Conservation (phyloP, 2,113 vertebrate genomes). For the Megaceryle maxima region DNA sequence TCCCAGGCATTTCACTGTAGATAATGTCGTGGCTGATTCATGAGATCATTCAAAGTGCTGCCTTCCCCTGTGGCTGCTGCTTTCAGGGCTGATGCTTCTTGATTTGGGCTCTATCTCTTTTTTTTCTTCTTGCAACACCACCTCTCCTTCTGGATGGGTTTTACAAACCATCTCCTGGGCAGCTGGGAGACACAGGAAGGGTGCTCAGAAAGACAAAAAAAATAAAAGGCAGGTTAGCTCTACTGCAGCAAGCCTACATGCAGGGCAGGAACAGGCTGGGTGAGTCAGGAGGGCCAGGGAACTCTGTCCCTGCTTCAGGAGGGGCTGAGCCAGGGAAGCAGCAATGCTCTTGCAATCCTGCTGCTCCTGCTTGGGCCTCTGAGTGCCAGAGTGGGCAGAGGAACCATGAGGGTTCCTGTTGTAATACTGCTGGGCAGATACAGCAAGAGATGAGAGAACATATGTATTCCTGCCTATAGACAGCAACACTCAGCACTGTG, state of each 20-base stretch:
- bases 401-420: not conserved
- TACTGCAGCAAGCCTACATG: not conserved
- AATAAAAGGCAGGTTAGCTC: not conserved
- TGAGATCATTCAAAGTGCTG: constrained; percentile 15
- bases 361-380: not conserved
- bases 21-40: constrained; percentile 68
- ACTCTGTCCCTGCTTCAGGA: not conserved
- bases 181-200: not conserved
- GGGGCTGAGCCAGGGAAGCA: not conserved
- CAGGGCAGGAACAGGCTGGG: not conserved
- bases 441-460: not conserved
- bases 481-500: not conserved
- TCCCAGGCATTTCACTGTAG: constrained; percentile 66
- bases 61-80: constrained; percentile 21
- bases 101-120: not conserved
- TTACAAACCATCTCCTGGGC: not conserved
- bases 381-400: not conserved
- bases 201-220: not conserved
- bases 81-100: not conserved
- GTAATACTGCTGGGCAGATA: not conserved
- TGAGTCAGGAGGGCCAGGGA: not conserved
- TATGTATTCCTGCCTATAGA: not conserved
- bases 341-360: not conserved
- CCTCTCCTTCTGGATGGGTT: not conserved
- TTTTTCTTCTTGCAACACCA: not conserved